Conservation (phyloP, 2,888 invertebrate species). For the Acleris literana region DNA sequence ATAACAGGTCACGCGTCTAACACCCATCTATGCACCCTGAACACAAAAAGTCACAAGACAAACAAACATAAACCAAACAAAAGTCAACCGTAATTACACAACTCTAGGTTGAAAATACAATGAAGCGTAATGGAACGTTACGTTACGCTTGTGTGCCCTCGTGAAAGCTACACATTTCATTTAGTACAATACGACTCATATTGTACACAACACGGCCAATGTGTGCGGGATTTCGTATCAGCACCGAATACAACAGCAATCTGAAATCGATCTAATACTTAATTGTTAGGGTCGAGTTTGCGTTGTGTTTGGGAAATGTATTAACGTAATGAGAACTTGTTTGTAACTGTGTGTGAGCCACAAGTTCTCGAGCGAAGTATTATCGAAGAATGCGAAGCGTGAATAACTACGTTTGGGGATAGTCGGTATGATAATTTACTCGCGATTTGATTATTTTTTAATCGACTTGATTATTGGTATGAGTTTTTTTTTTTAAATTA, state of each 20-base stretch:
- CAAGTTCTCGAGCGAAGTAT: slow-evolving; percentile 71
- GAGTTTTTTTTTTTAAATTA: slow-evolving; percentile 15
- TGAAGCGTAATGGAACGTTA: slow-evolving; percentile 50
- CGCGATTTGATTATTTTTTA: slow-evolving; percentile 60
- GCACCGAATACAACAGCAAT: slow-evolving; percentile 44
- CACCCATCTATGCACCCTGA: slow-evolving; percentile 58
- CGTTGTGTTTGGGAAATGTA: slow-evolving; percentile 45
- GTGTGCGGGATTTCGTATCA: slow-evolving; percentile 58
- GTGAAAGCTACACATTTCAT: slow-evolving; percentile 83
- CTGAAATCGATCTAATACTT: slow-evolving; percentile 47
- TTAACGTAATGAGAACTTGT: slow-evolving; percentile 68
- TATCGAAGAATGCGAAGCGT: slow-evolving; percentile 79
- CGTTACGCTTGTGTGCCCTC: slow-evolving; percentile 71
- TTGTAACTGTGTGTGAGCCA: slow-evolving; percentile 66
- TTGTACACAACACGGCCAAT: slow-evolving; percentile 76
- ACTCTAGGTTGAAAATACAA: slow-evolving; percentile 44
- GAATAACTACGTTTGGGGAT: slow-evolving; percentile 81
- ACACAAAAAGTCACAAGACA: slow-evolving; percentile 53
- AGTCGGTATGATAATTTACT: slow-evolving; percentile 74
- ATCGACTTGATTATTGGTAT: slow-evolving; percentile 35
- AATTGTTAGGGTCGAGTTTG: slow-evolving; percentile 42
- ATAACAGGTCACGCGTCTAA: slow-evolving; percentile 82
- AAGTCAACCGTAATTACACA: slow-evolving; percentile 24
- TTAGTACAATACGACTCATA: slow-evolving; percentile 80
- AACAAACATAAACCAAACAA: slow-evolving; percentile 34